A percentile compares a stretch with the other conserved stretches of the same genome.
Evolutionary conservation across 2,113 vertebrate species (phyloP).

Genomic region (Saimiri boliviensis): DNA sequence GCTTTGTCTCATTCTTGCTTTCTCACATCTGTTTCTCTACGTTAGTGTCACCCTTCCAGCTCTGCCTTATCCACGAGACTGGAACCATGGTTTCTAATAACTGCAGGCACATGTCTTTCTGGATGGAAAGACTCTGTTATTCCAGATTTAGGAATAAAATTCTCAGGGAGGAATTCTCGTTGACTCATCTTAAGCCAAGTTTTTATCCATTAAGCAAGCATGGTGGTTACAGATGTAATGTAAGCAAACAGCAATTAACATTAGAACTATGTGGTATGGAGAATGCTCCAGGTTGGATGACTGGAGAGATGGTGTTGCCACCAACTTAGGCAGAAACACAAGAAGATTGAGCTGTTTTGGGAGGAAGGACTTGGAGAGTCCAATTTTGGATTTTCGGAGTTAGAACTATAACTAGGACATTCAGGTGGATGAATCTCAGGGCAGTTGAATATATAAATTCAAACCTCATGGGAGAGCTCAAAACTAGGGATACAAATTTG

Average conservation of each 20-base stretch:
- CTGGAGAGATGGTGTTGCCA: neutral
- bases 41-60: neutral
- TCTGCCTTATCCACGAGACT: neutral
- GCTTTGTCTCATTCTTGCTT: neutral
- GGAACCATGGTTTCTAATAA: neutral
- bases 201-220: neutral
- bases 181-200: neutral
- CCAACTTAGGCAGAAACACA: rapidly evolving
- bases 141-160: neutral
- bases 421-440: neutral
- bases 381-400: neutral
- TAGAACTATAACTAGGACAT: neutral
- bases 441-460: neutral
- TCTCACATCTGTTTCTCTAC: neutral
- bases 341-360: neutral
- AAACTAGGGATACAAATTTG: neutral
- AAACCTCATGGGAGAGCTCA: neutral
- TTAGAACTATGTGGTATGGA: neutral
- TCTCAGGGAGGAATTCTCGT: neutral
- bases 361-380: rapidly evolving
- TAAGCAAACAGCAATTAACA: neutral
- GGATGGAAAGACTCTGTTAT: neutral
- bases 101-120: neutral
- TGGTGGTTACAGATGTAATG: neutral
- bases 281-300: neutral